These are phyloP conservation scores for Phortica magna DNA, from an alignment of 2,888 invertebrate genomes.

Conservation along the genomic window DNA sequence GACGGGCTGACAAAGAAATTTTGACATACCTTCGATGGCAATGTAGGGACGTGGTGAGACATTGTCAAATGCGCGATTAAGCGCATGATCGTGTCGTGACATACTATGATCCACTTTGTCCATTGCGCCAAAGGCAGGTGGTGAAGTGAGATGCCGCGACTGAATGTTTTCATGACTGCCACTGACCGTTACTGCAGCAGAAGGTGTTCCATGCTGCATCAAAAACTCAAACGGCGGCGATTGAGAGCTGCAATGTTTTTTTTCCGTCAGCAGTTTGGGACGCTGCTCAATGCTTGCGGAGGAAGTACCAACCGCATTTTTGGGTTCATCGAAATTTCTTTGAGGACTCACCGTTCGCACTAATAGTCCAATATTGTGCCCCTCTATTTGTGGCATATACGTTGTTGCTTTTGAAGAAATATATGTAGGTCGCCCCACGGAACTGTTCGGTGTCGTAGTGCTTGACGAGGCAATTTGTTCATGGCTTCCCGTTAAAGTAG, in stretches of 20 bases:
- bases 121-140: background rate
- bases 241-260: slow-evolving; percentile 59
- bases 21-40: slow-evolving; percentile 69
- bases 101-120: background rate
- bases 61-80: slow-evolving; percentile 74
- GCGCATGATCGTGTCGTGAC: slow-evolving; percentile 51
- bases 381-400: slow-evolving; percentile 71
- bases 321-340: slow-evolving; percentile 18
- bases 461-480: background rate
- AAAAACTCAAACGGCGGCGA: slow-evolving; percentile 69
- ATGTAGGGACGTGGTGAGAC: slow-evolving; percentile 75
- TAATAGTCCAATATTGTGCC: slow-evolving; percentile 70
- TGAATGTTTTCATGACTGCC: background rate
- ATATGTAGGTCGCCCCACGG: background rate
- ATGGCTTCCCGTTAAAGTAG: background rate
- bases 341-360: slow-evolving; percentile 51
- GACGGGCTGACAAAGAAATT: background rate
- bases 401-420: slow-evolving; percentile 53
- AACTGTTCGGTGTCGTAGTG: too few species aligned
- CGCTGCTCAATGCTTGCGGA: slow-evolving; percentile 43
- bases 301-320: background rate
- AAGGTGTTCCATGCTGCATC: slow-evolving; percentile 50
- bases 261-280: slow-evolving; percentile 26
- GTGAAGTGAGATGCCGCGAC: background rate
- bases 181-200: slow-evolving; percentile 25